A percentile compares a stretch with the other conserved stretches of the same genome.
Conservation (phyloP, 2,797 vertebrate genomes). For the Potorous gilbertii region DNA sequence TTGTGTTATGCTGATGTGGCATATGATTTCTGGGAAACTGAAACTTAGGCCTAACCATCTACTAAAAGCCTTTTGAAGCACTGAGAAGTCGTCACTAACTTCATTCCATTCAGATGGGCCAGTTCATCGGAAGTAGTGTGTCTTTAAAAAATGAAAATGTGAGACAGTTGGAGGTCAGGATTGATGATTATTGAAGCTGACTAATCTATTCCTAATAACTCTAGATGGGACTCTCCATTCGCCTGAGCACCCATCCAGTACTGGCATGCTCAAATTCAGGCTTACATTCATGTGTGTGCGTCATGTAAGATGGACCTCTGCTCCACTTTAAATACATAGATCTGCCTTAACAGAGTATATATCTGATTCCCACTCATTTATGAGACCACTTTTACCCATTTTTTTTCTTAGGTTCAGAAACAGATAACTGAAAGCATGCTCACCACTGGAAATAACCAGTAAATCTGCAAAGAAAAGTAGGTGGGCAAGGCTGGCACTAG, state of each 20-base stretch:
- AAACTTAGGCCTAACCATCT: too few relatives aligned
- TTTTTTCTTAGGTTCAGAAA: slow-evolving; percentile 23
- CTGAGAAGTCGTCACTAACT: too few relatives aligned
- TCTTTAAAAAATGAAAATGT: background rate
- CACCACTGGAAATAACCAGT: background rate
- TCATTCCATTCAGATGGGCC: background rate
- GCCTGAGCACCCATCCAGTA: background rate
- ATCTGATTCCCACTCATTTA: slow-evolving; percentile 6
- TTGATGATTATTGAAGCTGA: background rate
- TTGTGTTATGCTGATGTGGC: too few relatives aligned
- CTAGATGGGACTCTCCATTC: background rate
- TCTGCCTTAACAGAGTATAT: background rate
- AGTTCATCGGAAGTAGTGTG: background rate
- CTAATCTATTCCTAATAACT: too few relatives aligned
- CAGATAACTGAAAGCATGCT: slow-evolving; percentile 16
- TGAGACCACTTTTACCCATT: slow-evolving; percentile 9
- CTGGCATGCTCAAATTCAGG: background rate
- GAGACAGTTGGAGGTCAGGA: background rate
- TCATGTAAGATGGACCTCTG: background rate
- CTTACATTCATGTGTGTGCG: background rate
- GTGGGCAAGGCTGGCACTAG: background rate
- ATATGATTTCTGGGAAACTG: too few relatives aligned
- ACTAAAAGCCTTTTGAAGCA: too few relatives aligned
- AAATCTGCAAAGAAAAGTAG: background rate
- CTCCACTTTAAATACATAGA: background rate